These are phyloP conservation scores for Nasonovia ribisnigri DNA, from an alignment of 2,888 invertebrate genomes.

Conservation along the genomic window DNA sequence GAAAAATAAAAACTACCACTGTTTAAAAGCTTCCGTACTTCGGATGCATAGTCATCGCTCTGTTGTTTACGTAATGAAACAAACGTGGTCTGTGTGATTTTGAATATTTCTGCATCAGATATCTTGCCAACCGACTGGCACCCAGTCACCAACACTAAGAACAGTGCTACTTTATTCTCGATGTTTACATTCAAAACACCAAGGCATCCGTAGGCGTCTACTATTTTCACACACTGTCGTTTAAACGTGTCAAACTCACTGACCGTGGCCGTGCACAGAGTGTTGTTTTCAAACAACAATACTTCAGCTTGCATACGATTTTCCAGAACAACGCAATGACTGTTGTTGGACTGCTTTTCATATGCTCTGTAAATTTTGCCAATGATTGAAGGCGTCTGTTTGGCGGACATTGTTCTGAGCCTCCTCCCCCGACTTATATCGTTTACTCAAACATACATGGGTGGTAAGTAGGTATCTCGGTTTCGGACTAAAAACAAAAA, in stretches of 20 bases:
- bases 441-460: slow-evolving; percentile 58
- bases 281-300: slow-evolving; percentile 91
- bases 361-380: slow-evolving; percentile 92
- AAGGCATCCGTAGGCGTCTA: slow-evolving; percentile 96
- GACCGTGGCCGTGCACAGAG: slow-evolving; percentile 85
- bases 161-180: slow-evolving; percentile 85
- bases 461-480: slow-evolving; percentile 3
- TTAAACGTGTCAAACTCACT: slow-evolving; percentile 92
- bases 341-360: slow-evolving; percentile 87
- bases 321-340: slow-evolving; percentile 91
- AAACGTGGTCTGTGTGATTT: slow-evolving; percentile 93
- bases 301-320: slow-evolving; percentile 89
- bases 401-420: slow-evolving; percentile 55
- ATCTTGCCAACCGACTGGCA: slow-evolving; percentile 98
- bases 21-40: slow-evolving; percentile 87
- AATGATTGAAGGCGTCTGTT: slow-evolving; percentile 71
- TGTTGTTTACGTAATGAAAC: slow-evolving; percentile 84
- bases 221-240: slow-evolving; percentile 88
- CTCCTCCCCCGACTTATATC: neutral
- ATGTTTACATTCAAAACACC: slow-evolving; percentile 92
- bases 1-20: slow-evolving; percentile 99
- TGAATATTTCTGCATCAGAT: slow-evolving; percentile 93
- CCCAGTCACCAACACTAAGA: slow-evolving; percentile 93
- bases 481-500: slow-evolving; percentile 53
- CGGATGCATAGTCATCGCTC: slow-evolving; percentile 75